These are phyloP conservation scores for Timandra comae DNA, from an alignment of 2,888 invertebrate genomes.

Conservation along the genomic window DNA sequence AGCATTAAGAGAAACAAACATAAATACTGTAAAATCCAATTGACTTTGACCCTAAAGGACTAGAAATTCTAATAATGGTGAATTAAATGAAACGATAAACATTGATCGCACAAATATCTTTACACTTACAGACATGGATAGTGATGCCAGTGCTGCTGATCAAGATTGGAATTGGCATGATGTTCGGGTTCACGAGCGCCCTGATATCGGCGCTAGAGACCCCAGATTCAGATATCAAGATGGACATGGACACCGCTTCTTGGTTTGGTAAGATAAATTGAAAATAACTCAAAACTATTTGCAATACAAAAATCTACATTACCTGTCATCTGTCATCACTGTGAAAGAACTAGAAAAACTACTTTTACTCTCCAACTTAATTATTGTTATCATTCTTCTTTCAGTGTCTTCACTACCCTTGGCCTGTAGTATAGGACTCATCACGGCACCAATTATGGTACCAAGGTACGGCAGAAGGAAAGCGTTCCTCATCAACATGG, in stretches of 20 bases:
- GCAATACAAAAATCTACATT: too few relatives aligned
- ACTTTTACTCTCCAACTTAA: too few relatives aligned
- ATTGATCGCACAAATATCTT: not conserved
- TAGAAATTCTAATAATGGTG: not conserved
- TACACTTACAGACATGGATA: conserved; percentile 39
- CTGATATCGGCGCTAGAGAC: conserved; percentile 36
- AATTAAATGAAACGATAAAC: not conserved
- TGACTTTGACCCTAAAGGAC: not conserved
- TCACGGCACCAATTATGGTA: conserved; percentile 39
- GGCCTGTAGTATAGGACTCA: conserved; percentile 33
- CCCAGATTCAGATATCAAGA: conserved; percentile 32
- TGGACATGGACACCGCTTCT: conserved; percentile 36
- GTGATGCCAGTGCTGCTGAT: conserved; percentile 39
- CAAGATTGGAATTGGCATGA: conserved; percentile 45
- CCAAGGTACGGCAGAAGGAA: conserved; percentile 34
- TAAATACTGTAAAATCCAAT: not conserved
- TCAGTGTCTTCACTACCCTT: conserved; percentile 30
- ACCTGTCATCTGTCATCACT: too few relatives aligned
- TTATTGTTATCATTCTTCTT: too few relatives aligned
- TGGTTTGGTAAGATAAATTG: conserved; percentile 35
- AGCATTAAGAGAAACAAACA: too few relatives aligned
- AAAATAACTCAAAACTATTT: too few relatives aligned
- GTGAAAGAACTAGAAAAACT: too few relatives aligned
- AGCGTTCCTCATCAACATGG: conserved; percentile 30
- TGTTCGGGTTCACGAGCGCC: conserved; percentile 40